Conservation (phyloP, 2,797 vertebrate species). For the Chaetodon trifasciatus region DNA sequence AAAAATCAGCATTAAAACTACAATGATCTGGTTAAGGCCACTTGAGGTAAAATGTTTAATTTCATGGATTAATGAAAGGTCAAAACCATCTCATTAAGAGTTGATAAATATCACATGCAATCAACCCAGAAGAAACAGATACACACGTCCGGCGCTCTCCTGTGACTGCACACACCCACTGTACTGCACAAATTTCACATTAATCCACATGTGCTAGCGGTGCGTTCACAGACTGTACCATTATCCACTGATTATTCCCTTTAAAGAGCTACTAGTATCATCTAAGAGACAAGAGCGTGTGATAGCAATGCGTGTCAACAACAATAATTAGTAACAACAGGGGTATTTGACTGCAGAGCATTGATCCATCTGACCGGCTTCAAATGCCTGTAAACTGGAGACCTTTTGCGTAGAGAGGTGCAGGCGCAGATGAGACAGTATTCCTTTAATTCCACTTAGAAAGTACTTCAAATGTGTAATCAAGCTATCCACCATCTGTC, state of each 20-base stretch:
- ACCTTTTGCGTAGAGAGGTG: slow-evolving; percentile 37
- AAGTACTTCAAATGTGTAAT: slow-evolving; percentile 67
- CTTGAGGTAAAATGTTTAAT: slow-evolving; percentile 67
- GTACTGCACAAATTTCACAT: slow-evolving; percentile 22
- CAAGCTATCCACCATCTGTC: slow-evolving; percentile 54
- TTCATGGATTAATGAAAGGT: slow-evolving; percentile 72
- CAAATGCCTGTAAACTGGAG: slow-evolving; percentile 52
- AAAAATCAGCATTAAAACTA: slow-evolving; percentile 43
- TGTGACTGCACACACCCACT: slow-evolving; percentile 22
- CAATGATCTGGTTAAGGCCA: slow-evolving; percentile 60
- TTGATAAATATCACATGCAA: slow-evolving; percentile 76
- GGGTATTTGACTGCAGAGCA: slow-evolving; percentile 43
- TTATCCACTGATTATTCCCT: not conserved
- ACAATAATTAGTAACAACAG: slow-evolving; percentile 33
- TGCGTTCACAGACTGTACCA: not conserved
- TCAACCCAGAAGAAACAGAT: slow-evolving; percentile 52
- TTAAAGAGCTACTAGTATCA: slow-evolving; percentile 22
- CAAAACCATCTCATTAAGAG: slow-evolving; percentile 70
- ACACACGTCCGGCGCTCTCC: slow-evolving; percentile 28
- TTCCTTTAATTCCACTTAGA: slow-evolving; percentile 69
- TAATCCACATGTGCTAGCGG: slow-evolving; percentile 18
- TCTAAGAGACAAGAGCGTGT: not conserved
- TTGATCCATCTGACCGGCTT: slow-evolving; percentile 60
- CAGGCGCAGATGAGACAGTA: slow-evolving; percentile 55
- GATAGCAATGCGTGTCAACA: slow-evolving; percentile 2